Base-by-base conservation (phyloP, 35 echinoderm and acorn worm genomes). In the Holothuria glaberrima region DNA sequence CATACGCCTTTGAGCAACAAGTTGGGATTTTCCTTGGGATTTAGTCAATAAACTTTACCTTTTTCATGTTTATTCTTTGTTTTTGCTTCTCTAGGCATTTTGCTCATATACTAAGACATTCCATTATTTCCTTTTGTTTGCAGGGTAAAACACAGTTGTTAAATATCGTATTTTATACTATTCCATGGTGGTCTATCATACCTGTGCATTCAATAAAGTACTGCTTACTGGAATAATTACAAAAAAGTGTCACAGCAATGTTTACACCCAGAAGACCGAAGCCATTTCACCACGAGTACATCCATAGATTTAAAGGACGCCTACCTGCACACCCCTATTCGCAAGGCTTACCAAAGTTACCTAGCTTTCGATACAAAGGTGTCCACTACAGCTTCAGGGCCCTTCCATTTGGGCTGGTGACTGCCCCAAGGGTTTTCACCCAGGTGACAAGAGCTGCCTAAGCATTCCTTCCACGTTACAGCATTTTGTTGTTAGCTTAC, bases 251-350 rank as follows among this genome's bases (percentile, higher is more conserved):
- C 4, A 90, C 90, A 88, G 93, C 90, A 30, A 86, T 44, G 22
- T 58, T 94, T 0, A 7, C 80, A 4, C 16, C 60, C 10, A n/a
- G n/a, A n/a, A n/a, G n/a, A n/a, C n/a, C n/a, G n/a, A n/a, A n/a
- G n/a, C n/a, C n/a, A n/a, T n/a, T 80, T 94, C 32, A 58, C 90
- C 17, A 13, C 44, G 88, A 68, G 69, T 1, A 72, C 60, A 0
- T 87, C 82, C 18, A 76, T 94, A 34, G 48, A 94, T 30, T 28
- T 87, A 54, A 88, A 89, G 27, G 71, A 94, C 17, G 82, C 89
- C 5, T 94, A 88, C 38, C 59, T 91, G 24, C 82, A 91, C 31
- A 32, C 91, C 25, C 80, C 82, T 0, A 88, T 91, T 19, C 12
- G 4, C 17, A 38, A 45, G 27, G 9, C 5, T 10, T 10, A 32